Conservation (phyloP, 2,888 invertebrate species). For the Yponomeuta sedellus region DNA sequence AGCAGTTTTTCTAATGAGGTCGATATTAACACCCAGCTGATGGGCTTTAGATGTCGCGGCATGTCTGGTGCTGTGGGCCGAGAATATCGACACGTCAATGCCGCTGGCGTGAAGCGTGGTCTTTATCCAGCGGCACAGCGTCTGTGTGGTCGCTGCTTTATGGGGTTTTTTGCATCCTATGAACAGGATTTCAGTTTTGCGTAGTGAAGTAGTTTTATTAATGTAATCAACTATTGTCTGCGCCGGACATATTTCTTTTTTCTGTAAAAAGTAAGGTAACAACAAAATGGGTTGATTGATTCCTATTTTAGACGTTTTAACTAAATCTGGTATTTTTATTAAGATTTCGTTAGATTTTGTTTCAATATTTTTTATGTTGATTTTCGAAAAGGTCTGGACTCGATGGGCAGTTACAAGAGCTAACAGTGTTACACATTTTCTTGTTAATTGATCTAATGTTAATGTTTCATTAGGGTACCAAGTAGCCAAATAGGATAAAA, state of each 20-base stretch:
- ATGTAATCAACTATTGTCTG: constrained; percentile 13
- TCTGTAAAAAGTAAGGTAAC: constrained; percentile 13
- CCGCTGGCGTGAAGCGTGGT: not conserved
- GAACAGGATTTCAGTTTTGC: constrained; percentile 14
- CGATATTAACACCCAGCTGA: too few species aligned
- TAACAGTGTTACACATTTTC: constrained; percentile 13
- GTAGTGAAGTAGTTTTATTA: constrained; percentile 1
- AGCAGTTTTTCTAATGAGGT: too few species aligned
- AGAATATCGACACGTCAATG: not conserved
- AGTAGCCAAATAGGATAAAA: constrained; percentile 8
- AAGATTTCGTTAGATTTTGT: not conserved
- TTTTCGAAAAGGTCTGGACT: constrained; percentile 15
- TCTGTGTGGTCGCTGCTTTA: not conserved
- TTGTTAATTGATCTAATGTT: constrained; percentile 11
- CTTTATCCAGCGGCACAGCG: constrained; percentile 7
- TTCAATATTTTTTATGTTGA: constrained; percentile 11
- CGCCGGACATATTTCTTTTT: constrained; percentile 22
- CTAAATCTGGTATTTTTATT: constrained; percentile 18
- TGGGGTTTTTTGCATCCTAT: constrained; percentile 20
- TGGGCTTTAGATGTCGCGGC: too few species aligned
- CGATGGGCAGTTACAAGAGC: constrained; percentile 17
- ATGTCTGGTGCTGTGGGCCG: too few species aligned
- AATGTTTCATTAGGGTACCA: constrained; percentile 14
- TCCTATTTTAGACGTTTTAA: constrained; percentile 20
- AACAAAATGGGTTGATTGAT: constrained; percentile 15